Base-by-base conservation (phyloP, 2,888 invertebrate genomes). In the Schizotus pectinicornis region DNA sequence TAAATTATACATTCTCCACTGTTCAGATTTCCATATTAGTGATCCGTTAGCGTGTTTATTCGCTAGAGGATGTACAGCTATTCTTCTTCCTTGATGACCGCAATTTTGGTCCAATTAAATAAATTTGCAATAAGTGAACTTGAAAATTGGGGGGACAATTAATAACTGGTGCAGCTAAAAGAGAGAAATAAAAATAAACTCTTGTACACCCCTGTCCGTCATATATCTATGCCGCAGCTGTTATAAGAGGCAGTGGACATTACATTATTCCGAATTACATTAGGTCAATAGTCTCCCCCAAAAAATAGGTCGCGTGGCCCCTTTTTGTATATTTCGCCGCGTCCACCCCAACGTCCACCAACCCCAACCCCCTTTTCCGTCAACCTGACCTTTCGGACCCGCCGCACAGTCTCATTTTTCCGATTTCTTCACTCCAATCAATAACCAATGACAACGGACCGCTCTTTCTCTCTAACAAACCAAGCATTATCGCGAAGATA, bases 321-420 rank as follows among this genome's bases (percentile, higher is more conserved):
- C 77, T 77, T 79, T 79, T 78, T 78, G 78, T 77, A 64, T 72
- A 75, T 78, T 78, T 78, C 77, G 75, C 70, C 69, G 45, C 65
- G 74, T 75, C 75, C 75, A 77, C 77, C 77, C 77, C 62, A 67
- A 53, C 69, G 75, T 74, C 75, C 77, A 63, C 65, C 63, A 63
- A 65, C 72, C 73, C 74, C 75, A 74, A 71, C 72, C 72, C 61
- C 60, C 22, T 22, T 5, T 22, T 22, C 32, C 34, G 51, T 48
- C 48, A 53, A 58, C 60, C 53, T 56, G 58, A 59, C 55, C 56
- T 53, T 47, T 37, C 22, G 32, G 11, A 46, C 14, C 12, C 13
- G 36, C 37, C 30, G 35, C 22, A 36, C 31, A n/a, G 36, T 46
- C 50, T 39, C 43, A 46, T 50, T 55, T 35, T 46, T 55, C 32